Base-by-base conservation (phyloP, 2,797 vertebrate genomes). In the Molossus alvarezi region DNA sequence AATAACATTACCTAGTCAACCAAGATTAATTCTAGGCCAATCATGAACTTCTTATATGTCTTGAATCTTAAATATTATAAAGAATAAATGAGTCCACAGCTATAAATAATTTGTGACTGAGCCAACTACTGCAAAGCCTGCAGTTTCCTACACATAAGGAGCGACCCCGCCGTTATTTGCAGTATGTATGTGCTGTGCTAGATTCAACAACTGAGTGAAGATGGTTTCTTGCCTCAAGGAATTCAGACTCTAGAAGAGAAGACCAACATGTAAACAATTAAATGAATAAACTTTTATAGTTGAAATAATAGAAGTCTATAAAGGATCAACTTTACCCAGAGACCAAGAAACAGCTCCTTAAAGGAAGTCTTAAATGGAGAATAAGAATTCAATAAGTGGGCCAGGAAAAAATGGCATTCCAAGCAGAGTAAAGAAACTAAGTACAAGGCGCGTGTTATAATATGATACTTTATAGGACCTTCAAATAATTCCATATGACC, bases 11-110 rank as follows among this genome's bases (percentile, higher is more conserved):
- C 27, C 48, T 23, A 45, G 25, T 79, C 41, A 71, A 71, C 33
- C 25, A 55, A 84, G n/a, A 77, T 41, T 55, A 90, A 84, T 53
- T 85, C 41, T 60, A 94, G 41, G 72, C n/a, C 41, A 77, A 15
- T 69, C 6, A 6, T 21, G n/a, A 84, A 71, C 25, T 60, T 41
- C n/a, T 77, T 69, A 77, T 20, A 45, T 17, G 60, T 77, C 45
- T 27, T 69, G 62, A 83, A 67, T 84, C 53, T 60, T 90, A 7
- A 77, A 77, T 41, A 72, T 92, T 76, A 53, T 18, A 53, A 84
- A 48, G 51, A 48, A 71, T 53, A 83, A 88, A 89, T 29, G 41
- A 84, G 90, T 18, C 25, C 41, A 84, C 51, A 67, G 41, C 77
- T 69, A 71, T 69, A 91, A 65, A 64, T 57, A 86, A 51, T 53